These are phyloP conservation scores for Metacarcinus magister DNA, from an alignment of 2,888 invertebrate genomes.

Conservation along the genomic window DNA sequence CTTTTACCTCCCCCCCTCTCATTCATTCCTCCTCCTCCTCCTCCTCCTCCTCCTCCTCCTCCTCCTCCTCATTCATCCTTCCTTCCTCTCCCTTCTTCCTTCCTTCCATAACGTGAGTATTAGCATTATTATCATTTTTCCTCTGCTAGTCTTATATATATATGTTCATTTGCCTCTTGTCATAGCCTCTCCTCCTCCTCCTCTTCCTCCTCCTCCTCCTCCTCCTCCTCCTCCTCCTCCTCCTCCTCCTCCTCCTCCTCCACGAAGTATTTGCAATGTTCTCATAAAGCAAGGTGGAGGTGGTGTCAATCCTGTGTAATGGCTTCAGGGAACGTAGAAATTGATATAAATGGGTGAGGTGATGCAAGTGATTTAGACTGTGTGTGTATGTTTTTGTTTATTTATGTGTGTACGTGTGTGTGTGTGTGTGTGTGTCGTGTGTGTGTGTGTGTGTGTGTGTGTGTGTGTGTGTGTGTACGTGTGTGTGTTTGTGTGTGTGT, in stretches of 20 bases:
- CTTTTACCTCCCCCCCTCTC: neutral
- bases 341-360: conserved; percentile 16
- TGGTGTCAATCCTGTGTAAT: neutral
- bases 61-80: neutral
- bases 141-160: neutral
- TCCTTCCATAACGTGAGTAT: no score
- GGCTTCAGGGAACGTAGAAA: neutral
- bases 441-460: neutral
- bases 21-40: conserved; percentile 30
- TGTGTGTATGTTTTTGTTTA: neutral
- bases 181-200: neutral
- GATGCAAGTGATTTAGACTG: conserved; percentile 21
- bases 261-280: neutral
- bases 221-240: neutral
- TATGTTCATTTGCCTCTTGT: neutral
- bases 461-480: neutral
- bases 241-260: conserved; percentile 21
- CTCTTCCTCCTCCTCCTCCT: neutral
- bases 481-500: no score
- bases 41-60: neutral
- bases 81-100: neutral
- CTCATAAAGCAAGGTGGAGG: neutral
- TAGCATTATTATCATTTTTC: neutral
- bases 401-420: neutral
- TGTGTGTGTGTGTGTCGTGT: no score